phyloP scores from a whole-genome alignment of 2,888 invertebrate genomes.

The Eristalis intricaria region DNA sequence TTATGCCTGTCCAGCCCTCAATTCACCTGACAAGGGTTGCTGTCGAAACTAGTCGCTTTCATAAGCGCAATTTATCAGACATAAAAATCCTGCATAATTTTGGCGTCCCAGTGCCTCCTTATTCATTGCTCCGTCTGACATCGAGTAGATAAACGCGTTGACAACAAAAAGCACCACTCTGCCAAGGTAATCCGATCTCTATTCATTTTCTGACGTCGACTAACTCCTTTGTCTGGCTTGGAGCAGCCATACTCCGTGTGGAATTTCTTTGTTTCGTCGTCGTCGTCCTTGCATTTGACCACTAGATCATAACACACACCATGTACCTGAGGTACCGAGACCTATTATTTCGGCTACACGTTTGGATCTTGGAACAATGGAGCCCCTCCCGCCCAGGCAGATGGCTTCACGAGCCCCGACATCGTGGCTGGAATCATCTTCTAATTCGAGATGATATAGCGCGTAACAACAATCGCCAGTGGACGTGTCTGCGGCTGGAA shows the following conservation, averaged over 20 bases:
- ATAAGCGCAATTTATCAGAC: too few relatives aligned
- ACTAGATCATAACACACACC: constrained; percentile 29
- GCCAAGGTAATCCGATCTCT: constrained; percentile 43
- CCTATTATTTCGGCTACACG: constrained; percentile 3
- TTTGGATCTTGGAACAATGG: background rate
- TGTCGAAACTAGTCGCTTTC: background rate
- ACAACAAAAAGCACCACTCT: constrained; percentile 15
- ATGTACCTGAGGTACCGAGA: background rate
- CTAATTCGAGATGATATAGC: constrained; percentile 51
- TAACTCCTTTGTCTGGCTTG: constrained; percentile 7
- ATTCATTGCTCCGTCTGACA: background rate
- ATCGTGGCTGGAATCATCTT: constrained; percentile 54
- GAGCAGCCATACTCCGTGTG: constrained; percentile 14
- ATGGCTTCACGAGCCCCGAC: constrained; percentile 8
- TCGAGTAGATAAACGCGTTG: constrained; percentile 2
- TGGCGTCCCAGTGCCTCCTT: too few relatives aligned
- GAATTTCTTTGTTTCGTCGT: constrained; percentile 47
- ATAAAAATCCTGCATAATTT: too few relatives aligned
- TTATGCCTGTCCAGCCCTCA: background rate
- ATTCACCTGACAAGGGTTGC: background rate
- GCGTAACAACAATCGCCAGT: constrained; percentile 52
- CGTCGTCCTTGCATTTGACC: constrained; percentile 45
- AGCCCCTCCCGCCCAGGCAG: background rate
- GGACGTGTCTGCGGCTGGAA: constrained; percentile 2
- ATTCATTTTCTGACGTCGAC: constrained; percentile 24